Evolutionary conservation across 1,140 invertebrate genomes (phyloP).

Genomic region (Drosophila melanica): DNA sequence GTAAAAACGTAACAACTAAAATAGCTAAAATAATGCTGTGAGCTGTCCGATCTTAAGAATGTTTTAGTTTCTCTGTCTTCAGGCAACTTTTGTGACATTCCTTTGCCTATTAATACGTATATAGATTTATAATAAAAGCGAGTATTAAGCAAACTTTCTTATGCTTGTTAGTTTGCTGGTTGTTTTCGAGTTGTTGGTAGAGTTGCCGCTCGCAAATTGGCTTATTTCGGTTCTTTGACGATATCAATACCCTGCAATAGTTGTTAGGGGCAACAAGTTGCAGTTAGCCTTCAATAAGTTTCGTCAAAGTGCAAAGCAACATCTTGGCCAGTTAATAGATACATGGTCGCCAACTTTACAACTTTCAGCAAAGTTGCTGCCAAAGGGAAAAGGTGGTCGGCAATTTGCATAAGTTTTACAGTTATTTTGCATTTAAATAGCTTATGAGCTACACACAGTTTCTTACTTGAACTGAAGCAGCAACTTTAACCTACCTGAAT

Average conservation of each 20-base stretch:
- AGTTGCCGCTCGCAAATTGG: neutral
- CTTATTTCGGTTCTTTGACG: neutral
- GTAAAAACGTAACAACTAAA: too few relatives aligned
- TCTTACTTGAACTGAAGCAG: neutral
- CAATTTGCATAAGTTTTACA: conserved; percentile 9
- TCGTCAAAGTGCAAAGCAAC: conserved; percentile 5
- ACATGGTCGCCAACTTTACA: neutral
- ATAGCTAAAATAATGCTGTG: too few relatives aligned
- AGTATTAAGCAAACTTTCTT: too few relatives aligned
- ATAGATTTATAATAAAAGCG: too few relatives aligned
- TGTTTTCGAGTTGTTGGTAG: neutral
- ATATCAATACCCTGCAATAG: neutral
- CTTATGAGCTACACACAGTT: neutral
- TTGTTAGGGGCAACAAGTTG: conserved; percentile 3
- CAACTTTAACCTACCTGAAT: neutral
- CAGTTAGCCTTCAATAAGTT: neutral
- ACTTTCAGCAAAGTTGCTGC: neutral
- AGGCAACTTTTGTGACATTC: too few relatives aligned
- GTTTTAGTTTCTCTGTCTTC: too few relatives aligned
- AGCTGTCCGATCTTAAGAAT: too few relatives aligned
- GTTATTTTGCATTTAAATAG: conserved; percentile 3
- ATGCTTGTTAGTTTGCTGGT: neutral
- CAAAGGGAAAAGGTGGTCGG: neutral
- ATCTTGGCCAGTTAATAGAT: neutral
- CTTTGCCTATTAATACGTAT: too few relatives aligned